These are phyloP conservation scores for Phrynocephalus guinanensis DNA, from an alignment of 2,797 vertebrate species.

Conservation along the genomic window DNA sequence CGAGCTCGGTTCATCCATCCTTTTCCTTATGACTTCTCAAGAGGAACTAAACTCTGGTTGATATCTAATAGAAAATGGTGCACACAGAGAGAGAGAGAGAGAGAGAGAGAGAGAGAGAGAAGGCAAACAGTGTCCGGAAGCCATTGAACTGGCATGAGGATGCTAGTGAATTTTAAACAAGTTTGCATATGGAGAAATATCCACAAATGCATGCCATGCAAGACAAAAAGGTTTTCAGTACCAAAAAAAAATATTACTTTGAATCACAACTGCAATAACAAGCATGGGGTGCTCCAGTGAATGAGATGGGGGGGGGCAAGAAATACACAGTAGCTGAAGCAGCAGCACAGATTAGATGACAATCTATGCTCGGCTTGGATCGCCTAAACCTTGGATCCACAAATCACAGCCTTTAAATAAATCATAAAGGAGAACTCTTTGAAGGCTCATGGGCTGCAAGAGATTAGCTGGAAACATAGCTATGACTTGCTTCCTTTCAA, in stretches of 20 bases:
- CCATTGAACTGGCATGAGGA: neutral
- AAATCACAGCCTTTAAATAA: slow-evolving; percentile 39
- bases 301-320: slow-evolving; percentile 28
- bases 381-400: slow-evolving; percentile 19
- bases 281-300: slow-evolving; percentile 19
- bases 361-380: neutral
- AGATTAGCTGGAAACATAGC: neutral
- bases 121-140: neutral
- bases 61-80: neutral
- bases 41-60: neutral
- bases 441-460: neutral
- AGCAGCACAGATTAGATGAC: slow-evolving; percentile 27
- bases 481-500: slow-evolving; percentile 13
- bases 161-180: slow-evolving; percentile 6
- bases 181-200: neutral
- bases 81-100: too few relatives aligned
- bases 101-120: neutral
- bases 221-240: neutral
- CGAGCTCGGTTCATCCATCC: neutral
- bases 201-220: slow-evolving; percentile 22
- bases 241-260: neutral
- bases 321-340: neutral
- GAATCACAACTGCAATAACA: neutral
- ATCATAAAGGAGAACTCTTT: slow-evolving; percentile 22
- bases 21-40: neutral